Evolutionary conservation across 2,797 vertebrate species (phyloP).

Genomic region (Phalloptychus januarius): DNA sequence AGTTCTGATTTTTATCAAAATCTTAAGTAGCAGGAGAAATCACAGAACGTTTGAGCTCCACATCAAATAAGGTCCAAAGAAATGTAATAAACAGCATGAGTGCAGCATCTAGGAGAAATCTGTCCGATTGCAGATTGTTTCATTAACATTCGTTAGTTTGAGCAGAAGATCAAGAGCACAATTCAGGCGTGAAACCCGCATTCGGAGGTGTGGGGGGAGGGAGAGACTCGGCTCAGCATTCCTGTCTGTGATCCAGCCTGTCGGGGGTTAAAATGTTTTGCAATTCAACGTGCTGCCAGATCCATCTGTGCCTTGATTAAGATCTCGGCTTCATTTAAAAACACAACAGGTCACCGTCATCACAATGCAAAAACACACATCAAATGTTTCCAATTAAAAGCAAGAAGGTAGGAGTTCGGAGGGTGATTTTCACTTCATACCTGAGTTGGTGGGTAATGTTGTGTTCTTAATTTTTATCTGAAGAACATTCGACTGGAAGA

Average conservation of each 20-base stretch:
- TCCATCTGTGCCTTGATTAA: conserved; percentile 35
- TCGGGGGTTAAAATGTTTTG: conserved; percentile 33
- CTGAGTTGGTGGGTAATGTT: not conserved
- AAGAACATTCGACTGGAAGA: not conserved
- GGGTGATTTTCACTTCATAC: not conserved
- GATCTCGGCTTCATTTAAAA: conserved; percentile 17
- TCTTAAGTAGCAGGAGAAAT: not conserved
- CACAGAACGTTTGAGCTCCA: not conserved
- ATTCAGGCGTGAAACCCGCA: conserved; percentile 22
- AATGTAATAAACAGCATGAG: conserved; percentile 8
- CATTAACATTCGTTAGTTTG: conserved; percentile 7
- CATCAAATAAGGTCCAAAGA: not conserved
- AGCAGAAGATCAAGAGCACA: conserved; percentile 19
- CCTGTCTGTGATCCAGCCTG: conserved; percentile 31
- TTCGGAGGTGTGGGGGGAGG: not conserved
- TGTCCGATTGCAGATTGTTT: not conserved
- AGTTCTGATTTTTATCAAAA: not conserved
- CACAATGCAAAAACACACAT: conserved; percentile 6
- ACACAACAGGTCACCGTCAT: conserved; percentile 31
- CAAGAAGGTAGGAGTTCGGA: not conserved
- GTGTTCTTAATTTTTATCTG: not conserved
- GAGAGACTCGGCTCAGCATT: not conserved
- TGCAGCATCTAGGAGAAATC: not conserved
- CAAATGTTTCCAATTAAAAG: not conserved
- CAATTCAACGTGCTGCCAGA: conserved; percentile 22